phyloP scores from a whole-genome alignment of 2,797 vertebrate genomes.

The Chanos chanos region DNA sequence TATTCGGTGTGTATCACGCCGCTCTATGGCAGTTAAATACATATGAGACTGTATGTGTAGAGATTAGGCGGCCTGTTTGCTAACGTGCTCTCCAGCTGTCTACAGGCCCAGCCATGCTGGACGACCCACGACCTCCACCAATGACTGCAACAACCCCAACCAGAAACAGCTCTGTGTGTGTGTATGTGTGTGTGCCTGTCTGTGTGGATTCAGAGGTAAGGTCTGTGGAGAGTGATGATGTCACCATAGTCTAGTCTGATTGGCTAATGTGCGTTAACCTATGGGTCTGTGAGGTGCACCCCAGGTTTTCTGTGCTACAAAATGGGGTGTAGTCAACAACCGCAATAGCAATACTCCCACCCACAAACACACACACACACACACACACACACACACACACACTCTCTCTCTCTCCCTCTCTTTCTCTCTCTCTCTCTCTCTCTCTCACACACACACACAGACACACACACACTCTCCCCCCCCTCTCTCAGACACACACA shows the following conservation, averaged over 20 bases:
- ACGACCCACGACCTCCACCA: conserved; percentile 27
- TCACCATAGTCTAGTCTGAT: too few relatives aligned
- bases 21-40: too few relatives aligned
- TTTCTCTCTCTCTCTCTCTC: neutral
- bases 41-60: too few relatives aligned
- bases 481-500: neutral
- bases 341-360: neutral
- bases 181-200: neutral
- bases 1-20: too few relatives aligned
- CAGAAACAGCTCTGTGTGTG: conserved; percentile 2
- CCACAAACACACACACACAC: neutral
- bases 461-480: neutral
- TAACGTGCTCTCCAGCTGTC: conserved; percentile 38
- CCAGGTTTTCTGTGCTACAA: too few relatives aligned
- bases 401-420: neutral
- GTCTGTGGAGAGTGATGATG: too few relatives aligned
- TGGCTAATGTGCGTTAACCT: too few relatives aligned
- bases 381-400: too few relatives aligned
- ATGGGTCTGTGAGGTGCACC: too few relatives aligned
- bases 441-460: neutral
- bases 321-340: too few relatives aligned
- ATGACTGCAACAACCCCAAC: neutral
- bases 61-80: conserved; percentile 25
- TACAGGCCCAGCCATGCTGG: conserved; percentile 23
- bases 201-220: too few relatives aligned